These are phyloP conservation scores for Eurystomus glaucurus DNA, from an alignment of 2,797 vertebrate species.

Conservation along the genomic window DNA sequence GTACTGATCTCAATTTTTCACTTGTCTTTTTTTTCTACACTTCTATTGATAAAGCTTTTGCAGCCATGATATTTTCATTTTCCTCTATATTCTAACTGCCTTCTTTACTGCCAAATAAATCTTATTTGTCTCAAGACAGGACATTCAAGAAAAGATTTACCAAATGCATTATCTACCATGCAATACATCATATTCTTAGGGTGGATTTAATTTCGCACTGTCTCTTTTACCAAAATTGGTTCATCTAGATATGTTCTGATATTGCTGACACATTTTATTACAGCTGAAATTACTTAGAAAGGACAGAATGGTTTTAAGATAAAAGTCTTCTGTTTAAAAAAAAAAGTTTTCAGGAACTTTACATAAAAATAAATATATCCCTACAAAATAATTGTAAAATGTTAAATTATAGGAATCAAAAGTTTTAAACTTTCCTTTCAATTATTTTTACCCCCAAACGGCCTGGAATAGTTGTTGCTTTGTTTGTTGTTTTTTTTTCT, in stretches of 20 bases:
- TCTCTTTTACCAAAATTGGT: background rate
- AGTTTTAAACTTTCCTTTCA: background rate
- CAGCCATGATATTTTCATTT: background rate
- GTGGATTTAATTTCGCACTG: background rate
- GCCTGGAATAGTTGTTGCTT: background rate
- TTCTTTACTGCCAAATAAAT: background rate
- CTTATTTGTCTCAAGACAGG: background rate
- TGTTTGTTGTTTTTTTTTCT: background rate
- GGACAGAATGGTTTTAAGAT: background rate
- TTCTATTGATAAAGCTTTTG: background rate
- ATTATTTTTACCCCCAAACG: background rate
- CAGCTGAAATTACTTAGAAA: background rate
- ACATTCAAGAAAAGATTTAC: background rate
- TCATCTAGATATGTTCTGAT: background rate
- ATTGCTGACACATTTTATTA: background rate
- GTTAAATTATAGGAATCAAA: background rate
- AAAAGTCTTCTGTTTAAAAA: background rate
- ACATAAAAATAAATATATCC: background rate
- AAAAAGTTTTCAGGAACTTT: background rate
- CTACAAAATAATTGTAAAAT: background rate
- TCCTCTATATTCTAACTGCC: background rate
- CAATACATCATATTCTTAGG: background rate
- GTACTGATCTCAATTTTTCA: background rate
- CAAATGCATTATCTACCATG: background rate
- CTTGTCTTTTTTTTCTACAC: background rate